A percentile compares a stretch with the other conserved stretches of the same genome.
Evolutionary conservation across 2,888 invertebrate species (phyloP).

Genomic region (Meteorus colon): DNA sequence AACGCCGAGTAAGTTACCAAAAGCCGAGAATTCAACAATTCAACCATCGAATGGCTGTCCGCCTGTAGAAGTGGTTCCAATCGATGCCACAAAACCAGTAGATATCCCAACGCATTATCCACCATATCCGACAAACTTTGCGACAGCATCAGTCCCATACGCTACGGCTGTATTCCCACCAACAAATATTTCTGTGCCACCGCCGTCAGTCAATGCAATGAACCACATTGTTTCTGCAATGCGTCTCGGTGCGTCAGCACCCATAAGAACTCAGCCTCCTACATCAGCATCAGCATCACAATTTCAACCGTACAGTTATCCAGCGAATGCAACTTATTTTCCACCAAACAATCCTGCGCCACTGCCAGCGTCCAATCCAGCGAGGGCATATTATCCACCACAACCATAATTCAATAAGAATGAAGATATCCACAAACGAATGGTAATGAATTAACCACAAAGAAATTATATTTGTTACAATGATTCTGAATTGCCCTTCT

Average conservation of each 20-base stretch:
- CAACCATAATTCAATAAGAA: constrained; percentile 56
- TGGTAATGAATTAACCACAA: neutral
- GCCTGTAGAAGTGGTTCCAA: constrained; percentile 53
- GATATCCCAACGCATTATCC: constrained; percentile 64
- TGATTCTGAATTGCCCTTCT: too few relatives aligned
- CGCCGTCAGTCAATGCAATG: constrained; percentile 65
- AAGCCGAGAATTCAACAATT: constrained; percentile 60
- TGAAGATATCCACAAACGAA: neutral
- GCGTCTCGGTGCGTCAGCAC: constrained; percentile 59
- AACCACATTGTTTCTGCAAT: constrained; percentile 67
- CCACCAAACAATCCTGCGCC: constrained; percentile 59
- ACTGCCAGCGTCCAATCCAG: constrained; percentile 61
- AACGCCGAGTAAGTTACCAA: constrained; percentile 64
- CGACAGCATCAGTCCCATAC: constrained; percentile 62
- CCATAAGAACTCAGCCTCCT: constrained; percentile 60
- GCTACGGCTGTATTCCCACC: constrained; percentile 68
- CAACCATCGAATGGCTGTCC: constrained; percentile 66
- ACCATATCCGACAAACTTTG: constrained; percentile 63
- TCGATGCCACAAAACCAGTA: constrained; percentile 64
- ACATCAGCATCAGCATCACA: constrained; percentile 56
- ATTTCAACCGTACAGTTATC: constrained; percentile 66
- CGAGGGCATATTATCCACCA: constrained; percentile 67
- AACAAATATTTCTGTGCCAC: constrained; percentile 68
- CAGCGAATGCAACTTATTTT: constrained; percentile 65
- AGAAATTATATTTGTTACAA: neutral